Percentiles rank a stretch among this genome's conserved stretches.
phyloP scores from a whole-genome alignment of 2,888 invertebrate species.

The Odiellus spinosus region DNA sequence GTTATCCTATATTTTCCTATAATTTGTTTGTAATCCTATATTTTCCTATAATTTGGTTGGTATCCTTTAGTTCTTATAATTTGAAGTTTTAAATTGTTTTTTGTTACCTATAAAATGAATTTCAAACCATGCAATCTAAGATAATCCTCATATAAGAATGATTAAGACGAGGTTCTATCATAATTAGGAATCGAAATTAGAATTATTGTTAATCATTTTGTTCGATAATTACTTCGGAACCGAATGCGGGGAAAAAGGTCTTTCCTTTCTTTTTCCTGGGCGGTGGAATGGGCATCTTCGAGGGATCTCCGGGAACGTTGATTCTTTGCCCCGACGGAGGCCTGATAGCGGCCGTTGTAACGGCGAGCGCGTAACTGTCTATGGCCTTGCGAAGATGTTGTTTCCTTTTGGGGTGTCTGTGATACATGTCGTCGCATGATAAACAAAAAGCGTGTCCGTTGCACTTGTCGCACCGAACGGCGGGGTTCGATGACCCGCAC shows the following conservation, averaged over 20 bases:
- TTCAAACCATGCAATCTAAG: too few relatives aligned
- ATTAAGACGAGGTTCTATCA: too few relatives aligned
- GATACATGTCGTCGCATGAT: slow-evolving; percentile 87
- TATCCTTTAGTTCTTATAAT: too few relatives aligned
- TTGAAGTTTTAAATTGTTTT: too few relatives aligned
- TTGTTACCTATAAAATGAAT: too few relatives aligned
- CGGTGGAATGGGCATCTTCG: slow-evolving; percentile 39
- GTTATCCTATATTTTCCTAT: too few relatives aligned
- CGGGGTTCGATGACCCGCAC: slow-evolving; percentile 65
- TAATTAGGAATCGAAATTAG: too few relatives aligned
- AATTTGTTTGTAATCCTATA: too few relatives aligned
- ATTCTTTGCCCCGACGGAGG: slow-evolving; percentile 5
- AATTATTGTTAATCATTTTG: too few relatives aligned
- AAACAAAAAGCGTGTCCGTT: slow-evolving; percentile 67
- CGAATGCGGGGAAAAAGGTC: slow-evolving; percentile 11
- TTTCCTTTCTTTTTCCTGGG: slow-evolving; percentile 37
- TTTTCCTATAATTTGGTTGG: too few relatives aligned
- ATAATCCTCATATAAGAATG: too few relatives aligned
- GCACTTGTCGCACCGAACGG: slow-evolving; percentile 68
- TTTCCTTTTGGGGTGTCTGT: slow-evolving; percentile 74
- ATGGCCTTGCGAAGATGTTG: slow-evolving; percentile 54
- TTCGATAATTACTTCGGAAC: slow-evolving; percentile 9
- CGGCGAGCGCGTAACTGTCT: slow-evolving; percentile 1
- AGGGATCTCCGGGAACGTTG: slow-evolving; percentile 14
- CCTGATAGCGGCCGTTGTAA: neutral